Evolutionary conservation across 2,888 invertebrate species (phyloP), one percentile per base, ranked within the genome.

Genomic region (Sialis fuliginosa): DNA sequence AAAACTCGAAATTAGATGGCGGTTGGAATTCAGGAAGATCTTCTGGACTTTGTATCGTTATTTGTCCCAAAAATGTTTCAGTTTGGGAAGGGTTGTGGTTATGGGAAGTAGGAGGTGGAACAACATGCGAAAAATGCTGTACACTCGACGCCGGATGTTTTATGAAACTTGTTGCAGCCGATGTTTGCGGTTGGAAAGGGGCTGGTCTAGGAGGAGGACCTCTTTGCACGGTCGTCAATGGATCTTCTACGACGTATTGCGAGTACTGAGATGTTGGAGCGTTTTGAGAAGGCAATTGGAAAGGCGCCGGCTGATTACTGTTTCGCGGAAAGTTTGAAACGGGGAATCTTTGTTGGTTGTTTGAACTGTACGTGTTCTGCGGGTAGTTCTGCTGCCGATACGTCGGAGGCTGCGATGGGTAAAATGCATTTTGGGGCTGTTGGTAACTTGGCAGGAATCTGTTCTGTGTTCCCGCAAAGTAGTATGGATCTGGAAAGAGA

Each of bases 31-130:
- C 48, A 6, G 52, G 48, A 33, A 52, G 45, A 32, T 51, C 50
- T 42, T 41, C 49, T 35, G 75, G 74, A 59, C 73, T 75, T 55
- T 75, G 73, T 48, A 76, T 64, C 12, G 75, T 75, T 42, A 75
- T 74, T 64, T 77, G 73, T 6, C 75, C 75, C 48, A 77, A 61
- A 59, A 76, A 76, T 39, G 74, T 73, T 65, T 76, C 76, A 30
- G 72, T 72, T 57, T 74, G 72, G 4, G 74, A 72, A 9, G 75
- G 75, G 55, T 74, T 69, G 56, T 72, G 70, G 56, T 70, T 72
- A 55, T 73, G 73, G 44, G 68, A 64, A n/a, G 69, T 68, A 57
- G 72, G 74, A 57, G 72, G 74, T 53, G 58, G 50, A 45, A 74
- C 72, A 55, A 72, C 68, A 50, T 73, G 66, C 1, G 66, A 61